Base-by-base conservation (phyloP, 2,113 vertebrate genomes). In the Mastomys natalensis region DNA sequence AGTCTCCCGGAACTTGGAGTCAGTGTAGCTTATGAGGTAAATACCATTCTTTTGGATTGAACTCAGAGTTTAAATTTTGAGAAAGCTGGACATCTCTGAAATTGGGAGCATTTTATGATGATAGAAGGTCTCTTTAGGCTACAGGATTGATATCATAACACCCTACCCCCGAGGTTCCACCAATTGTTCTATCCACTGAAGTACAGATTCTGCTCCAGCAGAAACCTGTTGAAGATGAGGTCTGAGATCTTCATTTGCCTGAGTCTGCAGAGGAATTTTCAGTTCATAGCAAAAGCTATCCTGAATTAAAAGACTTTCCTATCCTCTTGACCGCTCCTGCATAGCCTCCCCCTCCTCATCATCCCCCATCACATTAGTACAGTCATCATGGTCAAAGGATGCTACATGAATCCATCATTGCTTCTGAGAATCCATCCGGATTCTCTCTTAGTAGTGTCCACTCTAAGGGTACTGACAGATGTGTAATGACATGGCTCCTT, bases 11-110 rank as follows among this genome's bases (percentile, higher is more conserved):
- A 91, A 85, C 74, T 82, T 74, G 89, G 3, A 43, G 64, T 80
- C 82, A 74, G 0, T 43, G 62, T 7, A 84, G 87, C 31, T 80
- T 88, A 15, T 76, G 40, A 90, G 76, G 13, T 90, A 74, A 88
- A 48, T n/a, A 87, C 85, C 88, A 70, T 85, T 95, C 64, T 60
- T 60, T 53, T 95, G 48, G 21, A 45, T 66, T 80, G 62, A 87
- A 78, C 2, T 40, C 12, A 29, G 34, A 19, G 7, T 60, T 62
- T 94, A 53, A 74, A 74, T 62, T 91, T 72, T 93, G 29, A 96
- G 62, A 51, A 93, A 68, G 5, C 4, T 94, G 90, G 40, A 60
- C 37, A 68, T 80, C 73, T 85, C 34, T 88, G 48, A 94, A 48
- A 74, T 53, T 40, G 21, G 82, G 88, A 80, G 19, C 43, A 89